Evolutionary conservation across 2,888 invertebrate genomes (phyloP).

Genomic region (Atherix ibis): DNA sequence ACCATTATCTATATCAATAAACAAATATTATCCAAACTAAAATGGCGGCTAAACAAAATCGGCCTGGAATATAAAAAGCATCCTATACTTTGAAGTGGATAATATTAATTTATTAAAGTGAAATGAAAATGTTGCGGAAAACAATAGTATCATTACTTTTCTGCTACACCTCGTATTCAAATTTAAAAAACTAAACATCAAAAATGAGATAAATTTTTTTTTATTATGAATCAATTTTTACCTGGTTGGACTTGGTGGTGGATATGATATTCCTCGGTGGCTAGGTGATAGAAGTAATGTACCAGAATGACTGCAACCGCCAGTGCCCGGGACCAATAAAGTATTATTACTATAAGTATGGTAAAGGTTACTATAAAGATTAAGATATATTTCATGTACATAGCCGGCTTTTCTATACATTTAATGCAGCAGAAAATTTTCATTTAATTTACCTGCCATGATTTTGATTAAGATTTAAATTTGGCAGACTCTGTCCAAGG

Average conservation of each 20-base stretch:
- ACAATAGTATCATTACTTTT: no score
- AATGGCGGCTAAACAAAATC: no score
- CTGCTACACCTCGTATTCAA: no score
- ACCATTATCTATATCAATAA: no score
- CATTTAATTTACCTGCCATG: constrained; percentile 27
- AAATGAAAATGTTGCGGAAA: no score
- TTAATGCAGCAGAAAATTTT: neutral
- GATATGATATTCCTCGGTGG: constrained; percentile 62
- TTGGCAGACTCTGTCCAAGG: constrained; percentile 67
- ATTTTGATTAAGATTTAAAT: constrained; percentile 37
- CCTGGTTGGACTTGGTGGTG: constrained; percentile 58
- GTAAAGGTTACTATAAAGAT: constrained; percentile 27
- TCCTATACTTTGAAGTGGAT: no score
- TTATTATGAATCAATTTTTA: constrained; percentile 16
- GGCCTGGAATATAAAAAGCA: no score
- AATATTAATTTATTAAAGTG: no score
- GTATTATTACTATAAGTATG: constrained; percentile 38
- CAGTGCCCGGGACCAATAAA: constrained; percentile 38
- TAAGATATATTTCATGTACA: no score
- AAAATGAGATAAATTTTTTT: neutral
- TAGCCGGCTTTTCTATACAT: constrained; percentile 3
- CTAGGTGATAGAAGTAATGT: constrained; percentile 39
- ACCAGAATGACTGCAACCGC: constrained; percentile 30
- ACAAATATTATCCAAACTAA: no score
- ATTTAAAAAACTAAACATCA: no score